Conservation (phyloP, 37 sponge, comb jelly and placozoan genomes). For the Geodia barretti region DNA sequence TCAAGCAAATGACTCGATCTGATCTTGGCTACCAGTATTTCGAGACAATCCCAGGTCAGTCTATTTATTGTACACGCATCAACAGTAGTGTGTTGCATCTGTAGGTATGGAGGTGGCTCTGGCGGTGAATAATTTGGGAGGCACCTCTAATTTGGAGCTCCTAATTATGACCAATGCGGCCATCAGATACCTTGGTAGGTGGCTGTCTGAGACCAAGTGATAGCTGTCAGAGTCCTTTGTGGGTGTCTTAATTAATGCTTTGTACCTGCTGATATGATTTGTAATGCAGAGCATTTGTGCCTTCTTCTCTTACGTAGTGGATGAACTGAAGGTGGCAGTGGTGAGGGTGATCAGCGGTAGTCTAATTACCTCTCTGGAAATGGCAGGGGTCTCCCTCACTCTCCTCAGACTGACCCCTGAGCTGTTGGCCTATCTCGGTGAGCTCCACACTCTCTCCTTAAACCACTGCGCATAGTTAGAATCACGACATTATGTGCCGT, state of each 20-base stretch:
- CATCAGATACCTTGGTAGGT: constrained; percentile 78
- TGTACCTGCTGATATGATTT: too few relatives aligned
- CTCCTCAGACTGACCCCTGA: constrained; percentile 42
- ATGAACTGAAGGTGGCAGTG: constrained; percentile 33
- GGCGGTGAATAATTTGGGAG: constrained; percentile 95
- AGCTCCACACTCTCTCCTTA: neutral
- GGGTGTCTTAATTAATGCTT: too few relatives aligned
- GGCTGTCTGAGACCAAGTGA: neutral
- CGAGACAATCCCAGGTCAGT: constrained; percentile 34
- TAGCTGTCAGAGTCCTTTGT: too few relatives aligned
- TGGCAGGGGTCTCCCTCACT: constrained; percentile 94
- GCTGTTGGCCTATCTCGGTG: constrained; percentile 59
- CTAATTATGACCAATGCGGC: constrained; percentile 75
- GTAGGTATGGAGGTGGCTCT: constrained; percentile 77
- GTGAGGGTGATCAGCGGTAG: constrained; percentile 61
- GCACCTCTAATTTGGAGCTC: constrained; percentile 94
- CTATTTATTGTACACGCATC: neutral
- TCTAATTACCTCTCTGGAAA: constrained; percentile 95
- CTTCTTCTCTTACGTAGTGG: constrained; percentile 37
- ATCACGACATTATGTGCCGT: neutral
- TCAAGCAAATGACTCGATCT: constrained; percentile 62
- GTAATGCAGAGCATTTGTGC: too few relatives aligned
- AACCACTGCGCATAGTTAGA: too few relatives aligned
- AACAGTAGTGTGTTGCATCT: neutral
- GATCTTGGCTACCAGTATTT: constrained; percentile 74